These are phyloP conservation scores for Arothron firmamentum DNA, from an alignment of 2,113 vertebrate species.

Conservation along the genomic window DNA sequence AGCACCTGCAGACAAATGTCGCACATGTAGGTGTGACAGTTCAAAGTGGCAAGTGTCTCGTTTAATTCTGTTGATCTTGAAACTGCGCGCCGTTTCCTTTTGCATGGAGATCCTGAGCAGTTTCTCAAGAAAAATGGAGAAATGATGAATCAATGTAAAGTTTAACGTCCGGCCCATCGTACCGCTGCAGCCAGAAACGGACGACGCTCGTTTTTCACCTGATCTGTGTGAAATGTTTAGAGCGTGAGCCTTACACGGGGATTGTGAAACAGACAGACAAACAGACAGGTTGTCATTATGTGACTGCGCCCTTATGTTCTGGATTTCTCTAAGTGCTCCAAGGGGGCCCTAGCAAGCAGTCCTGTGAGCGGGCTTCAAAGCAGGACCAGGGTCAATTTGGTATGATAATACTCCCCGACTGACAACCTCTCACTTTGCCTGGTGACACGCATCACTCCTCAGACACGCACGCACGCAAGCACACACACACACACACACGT, in stretches of 20 bases:
- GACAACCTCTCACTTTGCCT: constrained; percentile 50
- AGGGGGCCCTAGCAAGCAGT: constrained; percentile 41
- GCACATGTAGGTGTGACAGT: constrained; percentile 31
- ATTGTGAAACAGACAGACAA: constrained; percentile 13
- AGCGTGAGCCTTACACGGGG: constrained; percentile 24
- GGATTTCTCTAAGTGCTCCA: constrained; percentile 54
- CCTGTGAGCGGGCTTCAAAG: constrained; percentile 66
- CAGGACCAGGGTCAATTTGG: constrained; percentile 65
- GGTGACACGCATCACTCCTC: constrained; percentile 67
- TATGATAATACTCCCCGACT: constrained; percentile 46
- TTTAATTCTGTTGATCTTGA: constrained; percentile 25
- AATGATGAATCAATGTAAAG: neutral
- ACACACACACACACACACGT: constrained; percentile 47
- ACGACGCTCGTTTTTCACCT: constrained; percentile 41
- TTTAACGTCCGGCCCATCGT: neutral
- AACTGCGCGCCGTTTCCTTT: constrained; percentile 9
- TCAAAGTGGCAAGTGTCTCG: constrained; percentile 16
- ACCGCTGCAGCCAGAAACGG: constrained; percentile 14
- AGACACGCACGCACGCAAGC: constrained; percentile 36
- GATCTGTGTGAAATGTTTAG: constrained; percentile 61
- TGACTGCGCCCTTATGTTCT: constrained; percentile 36
- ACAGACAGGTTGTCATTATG: constrained; percentile 37
- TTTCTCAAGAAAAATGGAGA: neutral
- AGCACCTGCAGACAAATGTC: constrained; percentile 18
- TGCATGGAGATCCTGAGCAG: constrained; percentile 5